A percentile compares a stretch with the other conserved stretches of the same genome.
Evolutionary conservation across 2,888 invertebrate species (phyloP).

Genomic region (Lumbricus terrestris): DNA sequence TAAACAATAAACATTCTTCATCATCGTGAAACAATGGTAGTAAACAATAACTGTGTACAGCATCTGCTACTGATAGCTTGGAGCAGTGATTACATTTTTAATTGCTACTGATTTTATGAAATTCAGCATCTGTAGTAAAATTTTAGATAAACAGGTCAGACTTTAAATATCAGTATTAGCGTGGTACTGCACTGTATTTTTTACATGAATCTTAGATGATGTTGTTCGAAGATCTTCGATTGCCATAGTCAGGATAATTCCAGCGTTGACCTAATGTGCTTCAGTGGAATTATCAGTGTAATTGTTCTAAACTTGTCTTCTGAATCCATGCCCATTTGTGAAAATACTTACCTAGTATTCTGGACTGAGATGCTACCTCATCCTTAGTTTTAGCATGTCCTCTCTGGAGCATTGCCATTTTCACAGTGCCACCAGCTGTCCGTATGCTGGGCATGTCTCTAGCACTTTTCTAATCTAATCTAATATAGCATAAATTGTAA

Average conservation of each 20-base stretch:
- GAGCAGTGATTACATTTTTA: not conserved
- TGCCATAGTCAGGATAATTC: too few species aligned
- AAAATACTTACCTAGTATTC: not conserved
- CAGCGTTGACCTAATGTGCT: too few species aligned
- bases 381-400: not conserved
- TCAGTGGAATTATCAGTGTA: not conserved
- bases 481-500: too few species aligned
- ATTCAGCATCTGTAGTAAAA: not conserved
- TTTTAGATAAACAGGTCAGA: not conserved
- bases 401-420: too few species aligned
- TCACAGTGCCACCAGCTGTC: too few species aligned
- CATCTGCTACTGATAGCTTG: not conserved
- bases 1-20: too few species aligned
- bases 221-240: too few species aligned
- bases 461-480: too few species aligned
- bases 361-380: not conserved
- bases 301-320: not conserved
- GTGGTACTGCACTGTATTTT: not conserved
- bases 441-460: too few species aligned
- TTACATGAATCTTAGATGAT: too few species aligned
- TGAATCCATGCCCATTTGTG: not conserved
- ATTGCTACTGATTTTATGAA: not conserved
- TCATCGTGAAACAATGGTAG: not conserved
- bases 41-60: not conserved
- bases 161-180: not conserved